Base-by-base conservation (phyloP, 1,140 invertebrate genomes). In the Neelides sp. region DNA sequence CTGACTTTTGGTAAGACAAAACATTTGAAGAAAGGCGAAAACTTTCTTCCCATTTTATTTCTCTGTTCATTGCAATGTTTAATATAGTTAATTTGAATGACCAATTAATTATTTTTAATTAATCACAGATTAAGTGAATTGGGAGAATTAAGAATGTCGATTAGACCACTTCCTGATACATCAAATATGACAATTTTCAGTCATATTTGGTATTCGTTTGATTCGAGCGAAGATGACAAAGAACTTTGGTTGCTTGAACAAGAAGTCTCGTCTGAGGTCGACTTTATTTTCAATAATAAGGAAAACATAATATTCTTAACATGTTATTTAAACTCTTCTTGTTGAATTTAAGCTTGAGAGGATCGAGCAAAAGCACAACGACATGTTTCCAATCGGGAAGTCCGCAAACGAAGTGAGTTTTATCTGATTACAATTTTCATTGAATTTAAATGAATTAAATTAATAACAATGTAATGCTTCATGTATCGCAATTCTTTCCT, bases 201-300 rank as follows among this genome's bases (percentile, higher is more conserved):
- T 50, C 37, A 42, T 2, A 19, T 56, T 4, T 56, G 54, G 54
- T 56, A 52, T 34, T 43, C 48, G 1, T 54, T 54, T 44, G 55
- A 54, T 32, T 24, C 34, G 10, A 26, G 41, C 0, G 52, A 58
- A 23, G 52, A 58, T n/a, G 56, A 58, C 10, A 58, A 52, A 35
- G 56, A 58, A 35, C 22, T 58, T 1, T 51, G 49, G 52, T 13
- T 51, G 35, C 37, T 58, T 5, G 56, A 58, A 52, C 52, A 54
- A 26, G 52, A 54, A 32, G 23, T 53, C 1, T 20, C 35, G 17
- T 15, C 47, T 24, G 56, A 58, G 19, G 56, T 32, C n/a, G n/a
- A 32, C 28, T 8, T 32, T 13, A 32, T 8, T 13, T 8, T 13
- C 7, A 8, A 8, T 7, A n/a, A 8, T 8, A 32, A 32, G n/a